Conservation (phyloP, 2,113 vertebrate genomes). For the Melospiza melodia region DNA sequence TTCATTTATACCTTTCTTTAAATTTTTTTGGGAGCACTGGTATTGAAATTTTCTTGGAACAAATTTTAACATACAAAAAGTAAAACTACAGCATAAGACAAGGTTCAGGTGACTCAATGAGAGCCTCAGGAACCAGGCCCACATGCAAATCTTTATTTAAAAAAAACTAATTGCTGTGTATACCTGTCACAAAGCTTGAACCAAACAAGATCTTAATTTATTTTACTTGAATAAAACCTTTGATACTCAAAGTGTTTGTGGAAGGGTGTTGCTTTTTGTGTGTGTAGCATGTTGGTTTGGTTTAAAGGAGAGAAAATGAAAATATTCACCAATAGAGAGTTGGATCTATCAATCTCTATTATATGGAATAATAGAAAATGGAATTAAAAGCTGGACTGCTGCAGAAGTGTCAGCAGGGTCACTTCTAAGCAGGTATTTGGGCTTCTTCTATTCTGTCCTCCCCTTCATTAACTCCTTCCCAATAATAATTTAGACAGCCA, state of each 20-base stretch:
- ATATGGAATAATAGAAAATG: no score
- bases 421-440: background rate
- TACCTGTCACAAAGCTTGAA: background rate
- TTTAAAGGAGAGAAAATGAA: background rate
- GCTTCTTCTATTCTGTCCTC: background rate
- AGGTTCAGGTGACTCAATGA: background rate
- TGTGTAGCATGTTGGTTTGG: background rate
- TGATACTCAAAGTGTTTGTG: background rate
- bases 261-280: background rate
- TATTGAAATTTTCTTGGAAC: background rate
- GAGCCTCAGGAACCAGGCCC: background rate
- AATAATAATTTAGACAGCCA: background rate
- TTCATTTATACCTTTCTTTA: background rate
- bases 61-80: background rate
- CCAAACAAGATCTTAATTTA: background rate
- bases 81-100: background rate
- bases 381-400: background rate
- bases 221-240: conserved; percentile 36
- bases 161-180: background rate
- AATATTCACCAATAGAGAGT: background rate
- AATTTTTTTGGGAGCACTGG: background rate
- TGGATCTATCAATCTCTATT: background rate
- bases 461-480: background rate
- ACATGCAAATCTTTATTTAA: background rate
- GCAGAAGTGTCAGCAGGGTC: background rate